A percentile compares a stretch with the other conserved stretches of the same genome.
Conservation (phyloP, 2,888 invertebrate genomes). For the Cephus sareptanus region DNA sequence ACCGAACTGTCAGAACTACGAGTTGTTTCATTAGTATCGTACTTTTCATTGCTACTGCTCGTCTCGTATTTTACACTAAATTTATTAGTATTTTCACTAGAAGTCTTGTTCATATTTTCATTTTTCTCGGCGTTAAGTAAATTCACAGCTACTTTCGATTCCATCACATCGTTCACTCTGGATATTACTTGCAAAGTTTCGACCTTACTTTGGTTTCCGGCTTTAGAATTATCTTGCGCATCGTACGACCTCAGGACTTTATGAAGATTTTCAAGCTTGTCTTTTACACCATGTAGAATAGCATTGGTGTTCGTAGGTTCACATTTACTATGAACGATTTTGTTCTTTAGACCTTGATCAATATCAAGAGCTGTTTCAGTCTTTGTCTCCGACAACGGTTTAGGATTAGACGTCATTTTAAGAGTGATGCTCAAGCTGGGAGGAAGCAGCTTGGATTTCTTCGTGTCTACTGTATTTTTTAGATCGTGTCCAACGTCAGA, state of each 20-base stretch:
- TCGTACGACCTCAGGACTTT: slow-evolving; percentile 39
- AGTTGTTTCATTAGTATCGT: background rate
- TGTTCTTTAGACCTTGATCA: background rate
- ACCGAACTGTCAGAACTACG: background rate
- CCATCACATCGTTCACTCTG: background rate
- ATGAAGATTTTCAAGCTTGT: slow-evolving; percentile 46
- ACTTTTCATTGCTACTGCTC: background rate
- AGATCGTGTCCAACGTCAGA: background rate
- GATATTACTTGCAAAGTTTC: background rate
- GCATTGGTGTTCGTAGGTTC: slow-evolving; percentile 13
- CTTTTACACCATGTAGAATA: slow-evolving; percentile 42
- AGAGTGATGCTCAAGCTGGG: slow-evolving; percentile 29
- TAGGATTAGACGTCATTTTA: background rate
- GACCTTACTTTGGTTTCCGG: background rate
- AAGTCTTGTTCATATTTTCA: background rate
- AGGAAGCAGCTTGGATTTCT: slow-evolving; percentile 15
- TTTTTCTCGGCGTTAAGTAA: background rate
- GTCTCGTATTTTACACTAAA: background rate
- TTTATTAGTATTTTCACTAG: background rate
- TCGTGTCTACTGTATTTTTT: background rate
- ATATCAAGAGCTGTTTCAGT: background rate
- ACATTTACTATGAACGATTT: background rate
- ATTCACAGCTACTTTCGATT: background rate
- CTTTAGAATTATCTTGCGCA: slow-evolving; percentile 13
- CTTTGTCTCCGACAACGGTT: background rate